These are phyloP conservation scores for Bos taurus DNA, from an alignment of 2,113 vertebrate genomes.

Conservation along the genomic window ARS-UCD2.0 NC_037333.1:13124001-13124500, in stretches of 20 bases:
- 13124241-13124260: neutral
- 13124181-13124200: conserved; percentile 80
- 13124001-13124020: conserved; percentile 91
- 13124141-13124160: conserved; percentile 80
- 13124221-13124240: neutral
- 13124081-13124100: conserved; percentile 85
- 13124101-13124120: conserved; percentile 93
- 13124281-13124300: neutral
- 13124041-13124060: conserved; percentile 78
- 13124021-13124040: conserved; percentile 91
- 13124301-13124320: neutral
- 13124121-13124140: conserved; percentile 88
- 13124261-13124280: neutral
- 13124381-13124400: no score
- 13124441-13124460: neutral
- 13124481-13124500: neutral
- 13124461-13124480: neutral
- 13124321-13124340: neutral
- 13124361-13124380: no score
- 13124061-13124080: conserved; percentile 87
- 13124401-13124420: no score
- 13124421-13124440: neutral
- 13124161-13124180: conserved; percentile 82
- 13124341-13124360: no score
- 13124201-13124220: neutral